Evolutionary conservation across 2,888 invertebrate species (phyloP), one percentile per base, ranked within the genome.

Genomic region (Spatulosminthurus flaviceps): DNA sequence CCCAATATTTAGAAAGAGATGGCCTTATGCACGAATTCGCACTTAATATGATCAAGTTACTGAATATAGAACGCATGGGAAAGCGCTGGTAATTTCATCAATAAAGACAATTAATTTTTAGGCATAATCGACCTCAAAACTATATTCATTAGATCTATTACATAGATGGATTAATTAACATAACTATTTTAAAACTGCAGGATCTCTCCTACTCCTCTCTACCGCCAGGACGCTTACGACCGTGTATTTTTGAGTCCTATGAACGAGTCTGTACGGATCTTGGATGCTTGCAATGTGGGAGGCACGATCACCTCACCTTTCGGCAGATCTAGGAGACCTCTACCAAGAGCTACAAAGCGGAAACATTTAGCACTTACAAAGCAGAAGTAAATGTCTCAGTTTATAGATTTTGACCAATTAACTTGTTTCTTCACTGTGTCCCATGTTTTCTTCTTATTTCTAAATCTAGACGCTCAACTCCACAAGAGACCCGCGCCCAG

Each of bases 211-310:
- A 76, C 51, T 19, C 76, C 76, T 26, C 21, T 76, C n/a, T 26
- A 43, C 7, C 67, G 51, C 19, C 76, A 67, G 67, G 76, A 76
- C 9, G 26, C 41, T 1, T 76, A 76, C n/a, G 76, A 76, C 19
- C 76, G 66, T 11, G 41, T 69, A n/a, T 76, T 76, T 26, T 28
- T 76, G 13, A 28, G 67, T 1, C 76, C 76, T 0, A 28, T 76
- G 67, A 76, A 76, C 26, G 26, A 76, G 43, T 76, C 76, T 1
- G 5, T 76, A 16, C 24, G 42, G 22, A 43, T 76, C 28, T 42
- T 76, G 67, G 76, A 76, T 43, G 76, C 76, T 11, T 76, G 76
- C 42, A 67, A 67, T 28, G 19, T 76, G 4, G 76, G 67, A 1
- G 76, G 41, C 1, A 41, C 70, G 5, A 41, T 70, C 11, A 29